Base-by-base conservation (phyloP, 2,888 invertebrate species). In the Prostheceraeus crozeri region DNA sequence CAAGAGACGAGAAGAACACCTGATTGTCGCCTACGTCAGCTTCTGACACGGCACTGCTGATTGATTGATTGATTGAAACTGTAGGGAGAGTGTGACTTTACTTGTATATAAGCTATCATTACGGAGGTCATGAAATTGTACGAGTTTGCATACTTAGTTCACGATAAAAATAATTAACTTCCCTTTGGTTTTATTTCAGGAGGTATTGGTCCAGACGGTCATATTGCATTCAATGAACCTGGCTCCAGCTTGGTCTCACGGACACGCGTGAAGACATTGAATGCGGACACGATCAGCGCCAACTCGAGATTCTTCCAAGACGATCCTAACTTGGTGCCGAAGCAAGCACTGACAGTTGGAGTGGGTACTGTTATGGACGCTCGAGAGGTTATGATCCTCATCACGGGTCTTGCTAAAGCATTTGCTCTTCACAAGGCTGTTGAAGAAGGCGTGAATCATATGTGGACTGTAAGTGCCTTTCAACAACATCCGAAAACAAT, bases 391-490 rank as follows among this genome's bases (percentile, higher is more conserved):
- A 33, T 98, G 90, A 89, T 98, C 71, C 80, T 98, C 59, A 93
- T 98, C 63, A 96, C 93, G 25, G 96, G 96, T 31, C 85, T 85
- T 51, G 89, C 93, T 79, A 98, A 98, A 78, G 84, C 96, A 10
- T 86, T 91, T 73, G 96, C 98, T 57, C 81, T 98, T 63, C 87
- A 93, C 73, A 93, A 93, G 79, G 94, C 96, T 8, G 88, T 98
- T 69, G 98, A 98, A 79, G 90, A 94, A 77, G 96, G 96, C 59
- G 85, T 98, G 10, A 94, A 89, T 80, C 96, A 98, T 79, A 98
- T 98, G 96, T 98, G 96, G 93, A 98, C 98, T 0, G 94, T 96
- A 36, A 93, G 91, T 45, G 94, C 94, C 54, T 93, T 98, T 81
- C 57, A 75, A 65, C 89, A 89, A 76, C 96, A 98, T 79, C 84